Base-by-base conservation (phyloP, 2,113 vertebrate genomes). In the Copsychus sechellarum region DNA sequence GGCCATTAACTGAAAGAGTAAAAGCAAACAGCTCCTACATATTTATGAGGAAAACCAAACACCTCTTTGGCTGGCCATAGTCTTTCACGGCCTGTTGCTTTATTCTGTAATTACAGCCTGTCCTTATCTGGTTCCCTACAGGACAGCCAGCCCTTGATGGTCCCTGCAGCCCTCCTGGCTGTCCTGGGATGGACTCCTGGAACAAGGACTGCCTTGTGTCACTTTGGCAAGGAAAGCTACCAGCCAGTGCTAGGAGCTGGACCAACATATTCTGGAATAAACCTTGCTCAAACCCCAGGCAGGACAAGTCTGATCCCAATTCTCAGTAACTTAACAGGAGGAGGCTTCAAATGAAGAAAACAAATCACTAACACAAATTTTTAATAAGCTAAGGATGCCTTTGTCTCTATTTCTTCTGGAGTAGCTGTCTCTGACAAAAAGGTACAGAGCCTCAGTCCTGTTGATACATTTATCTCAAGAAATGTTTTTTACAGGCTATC, bases 31-130 rank as follows among this genome's bases (percentile, higher is more conserved):
- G 71, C 81, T 93, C 66, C 53, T 96, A 65, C 78, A 89, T 94
- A 94, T 91, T 81, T 82, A 95, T 94, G 61, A 89, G 89, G 60
- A 69, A 89, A 86, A 65, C 10, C 40, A 86, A 81, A 36, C 0
- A 7, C 66, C 53, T 82, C 18, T 76, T 87, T 81, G 57, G 18
- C 69, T 90, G 72, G 34, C 90, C 70, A 5, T 85, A 81, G 60
- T 79, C 40, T 92, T 91, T 93, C 90, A 95, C 34, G 90, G 89
- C 48, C 80, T 79, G 77, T 86, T 84, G 77, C 77, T 91, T 92
- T 93, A 71, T 81, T 87, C 81, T 94, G 36, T 93, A 85, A 89
- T 96, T 94, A 87, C 25, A 71, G 16, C 0, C 1, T 79, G 81
- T 87, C 73, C 90, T 84, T 62, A 50, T 31, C 50, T 3, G 8